A percentile compares a stretch with the other conserved stretches of the same genome.
These are phyloP conservation scores for Panthera leo DNA, from an alignment of 2,113 vertebrate genomes.

Conservation along the genomic window DNA sequence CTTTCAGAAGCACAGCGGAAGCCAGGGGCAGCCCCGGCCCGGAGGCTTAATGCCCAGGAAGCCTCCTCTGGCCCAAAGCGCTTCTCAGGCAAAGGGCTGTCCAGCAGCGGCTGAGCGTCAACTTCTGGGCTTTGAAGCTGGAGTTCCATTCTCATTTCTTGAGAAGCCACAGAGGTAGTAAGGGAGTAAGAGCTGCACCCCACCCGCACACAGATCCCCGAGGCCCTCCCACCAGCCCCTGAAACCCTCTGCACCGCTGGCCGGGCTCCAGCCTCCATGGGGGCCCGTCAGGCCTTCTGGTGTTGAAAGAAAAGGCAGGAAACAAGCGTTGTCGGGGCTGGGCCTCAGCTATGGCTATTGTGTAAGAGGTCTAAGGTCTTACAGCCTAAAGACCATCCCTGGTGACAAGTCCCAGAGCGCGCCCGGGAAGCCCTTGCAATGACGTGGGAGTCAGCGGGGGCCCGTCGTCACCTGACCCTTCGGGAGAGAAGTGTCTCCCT, in stretches of 20 bases:
- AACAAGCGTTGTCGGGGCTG: accelerated
- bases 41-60: not conserved
- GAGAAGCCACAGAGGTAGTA: not conserved
- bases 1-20: not conserved
- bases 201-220: no score
- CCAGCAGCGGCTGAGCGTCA: not conserved
- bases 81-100: not conserved
- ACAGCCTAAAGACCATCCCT: not conserved
- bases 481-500: not conserved
- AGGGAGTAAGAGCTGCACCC: not conserved
- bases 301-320: not conserved
- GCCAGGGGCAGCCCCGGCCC: not conserved
- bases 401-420: accelerated
- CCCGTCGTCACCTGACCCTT: not conserved
- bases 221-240: not conserved
- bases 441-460: accelerated
- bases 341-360: not conserved
- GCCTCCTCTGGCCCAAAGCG: not conserved
- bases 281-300: no score
- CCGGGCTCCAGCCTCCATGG: not conserved
- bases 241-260: accelerated
- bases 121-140: not conserved
- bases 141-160: not conserved
- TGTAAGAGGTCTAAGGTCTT: no score
- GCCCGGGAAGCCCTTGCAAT: not conserved